These are phyloP conservation scores for Loris lydekkerianus DNA, from an alignment of 2,797 vertebrate species.

Conservation along the genomic window DNA sequence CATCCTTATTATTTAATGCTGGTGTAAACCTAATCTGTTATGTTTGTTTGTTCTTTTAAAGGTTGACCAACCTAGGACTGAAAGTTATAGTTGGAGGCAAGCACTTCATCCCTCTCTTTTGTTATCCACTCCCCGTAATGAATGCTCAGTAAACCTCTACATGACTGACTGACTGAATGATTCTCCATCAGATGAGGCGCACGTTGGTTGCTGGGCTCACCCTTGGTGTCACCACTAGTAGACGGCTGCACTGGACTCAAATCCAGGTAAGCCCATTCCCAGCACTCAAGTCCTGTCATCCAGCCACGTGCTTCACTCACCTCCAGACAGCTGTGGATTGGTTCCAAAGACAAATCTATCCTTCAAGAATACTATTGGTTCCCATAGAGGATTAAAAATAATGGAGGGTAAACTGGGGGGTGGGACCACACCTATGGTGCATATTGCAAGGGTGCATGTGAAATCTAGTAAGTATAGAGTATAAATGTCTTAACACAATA, in stretches of 20 bases:
- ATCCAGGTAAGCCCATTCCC: not conserved
- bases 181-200: not conserved
- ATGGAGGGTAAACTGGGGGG: not conserved
- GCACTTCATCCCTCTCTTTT: not conserved
- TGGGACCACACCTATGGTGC: too few species aligned
- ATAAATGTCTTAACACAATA: too few species aligned
- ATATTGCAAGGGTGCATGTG: too few species aligned
- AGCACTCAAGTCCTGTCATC: not conserved
- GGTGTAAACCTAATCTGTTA: not conserved
- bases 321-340: not conserved
- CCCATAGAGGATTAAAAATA: constrained; percentile 13
- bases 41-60: constrained; percentile 28
- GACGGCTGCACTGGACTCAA: not conserved
- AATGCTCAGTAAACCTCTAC: not conserved
- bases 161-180: not conserved
- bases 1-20: not conserved
- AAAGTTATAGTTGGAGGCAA: not conserved
- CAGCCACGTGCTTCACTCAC: not conserved
- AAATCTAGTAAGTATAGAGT: too few species aligned
- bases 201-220: not conserved
- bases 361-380: not conserved
- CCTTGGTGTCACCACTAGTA: not conserved
- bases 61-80: not conserved
- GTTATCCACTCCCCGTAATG: not conserved
- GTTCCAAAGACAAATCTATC: not conserved